Evolutionary conservation across 2,113 vertebrate species (phyloP), one percentile per base, ranked within the genome.

Genomic region (Lycaon pictus): DNA sequence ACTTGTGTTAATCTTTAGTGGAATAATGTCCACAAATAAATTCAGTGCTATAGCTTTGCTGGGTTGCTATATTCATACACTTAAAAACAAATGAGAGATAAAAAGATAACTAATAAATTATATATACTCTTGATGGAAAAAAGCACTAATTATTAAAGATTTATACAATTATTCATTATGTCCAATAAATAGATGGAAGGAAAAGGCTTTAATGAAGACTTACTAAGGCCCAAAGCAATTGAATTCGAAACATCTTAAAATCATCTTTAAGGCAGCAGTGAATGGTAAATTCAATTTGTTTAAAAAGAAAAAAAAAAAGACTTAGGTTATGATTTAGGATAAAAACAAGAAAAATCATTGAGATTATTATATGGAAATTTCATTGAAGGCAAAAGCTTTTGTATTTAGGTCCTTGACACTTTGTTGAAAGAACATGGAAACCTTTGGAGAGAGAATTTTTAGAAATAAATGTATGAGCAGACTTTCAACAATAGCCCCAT

Each of bases 31-130:
- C 55, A 80, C 51, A 88, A 90, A 76, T 67, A 91, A 83, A 43
- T 51, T 79, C 5, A 19, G 3, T 74, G 20, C 22, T n/a, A 62
- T 95, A 55, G 87, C 23, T 71, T 80, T 86, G 7, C n/a, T 90
- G 16, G 19, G 6, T 97, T 87, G 25, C 19, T 65, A 8, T 83
- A 32, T 65, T 95, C 32, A 51, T 85, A 71, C 90, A 37, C 4
- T 95, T 79, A 58, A 88, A 90, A 88, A 56, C 85, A 96, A 92
- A 79, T 82, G 17, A 97, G 23, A 93, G 29, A 58, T 56, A 58
- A 90, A 86, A 60, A 67, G 25, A 60, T 56, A 93, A 77, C 85
- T 67, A n/a, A 84, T 62, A 74, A n/a, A 60, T 76, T 74, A 29
- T 55, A 13, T 83, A 90, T 88, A 74, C 13, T 87, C 48, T 83